Percentiles rank a stretch among this genome's conserved stretches.
Conservation (phyloP, 2,888 invertebrate species). For the Diadegma fenestrale region DNA sequence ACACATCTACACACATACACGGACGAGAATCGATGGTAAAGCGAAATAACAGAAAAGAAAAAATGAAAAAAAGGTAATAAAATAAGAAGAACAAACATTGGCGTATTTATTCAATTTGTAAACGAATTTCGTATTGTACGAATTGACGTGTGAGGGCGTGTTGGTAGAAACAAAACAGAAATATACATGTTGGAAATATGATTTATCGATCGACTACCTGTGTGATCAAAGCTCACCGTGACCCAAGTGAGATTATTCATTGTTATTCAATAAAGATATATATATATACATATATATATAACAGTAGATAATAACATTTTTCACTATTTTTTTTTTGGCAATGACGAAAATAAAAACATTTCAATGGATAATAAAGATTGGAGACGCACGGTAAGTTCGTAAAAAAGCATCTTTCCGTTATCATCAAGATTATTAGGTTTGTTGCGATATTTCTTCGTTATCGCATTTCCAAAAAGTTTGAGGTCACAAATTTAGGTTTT, state of each 20-base stretch:
- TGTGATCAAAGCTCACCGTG: constrained; percentile 51
- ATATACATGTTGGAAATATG: constrained; percentile 54
- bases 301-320: constrained; percentile 11
- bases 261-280: constrained; percentile 11
- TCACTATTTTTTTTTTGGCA: background rate
- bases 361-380: background rate
- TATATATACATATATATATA: constrained; percentile 6
- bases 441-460: background rate
- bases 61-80: background rate
- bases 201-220: constrained; percentile 52
- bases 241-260: constrained; percentile 30
- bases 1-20: background rate
- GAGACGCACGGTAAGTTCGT: background rate
- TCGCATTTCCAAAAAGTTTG: background rate
- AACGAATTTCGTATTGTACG: constrained; percentile 20
- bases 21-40: background rate
- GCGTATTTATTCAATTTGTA: constrained; percentile 26
- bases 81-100: background rate
- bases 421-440: background rate
- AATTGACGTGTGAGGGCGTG: constrained; percentile 12
- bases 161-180: constrained; percentile 6
- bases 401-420: background rate
- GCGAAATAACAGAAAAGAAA: background rate
- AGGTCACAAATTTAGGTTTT: background rate
- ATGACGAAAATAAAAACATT: background rate